Evolutionary conservation across 2,113 vertebrate genomes (phyloP).

Genomic region (Calidris pugnax): DNA sequence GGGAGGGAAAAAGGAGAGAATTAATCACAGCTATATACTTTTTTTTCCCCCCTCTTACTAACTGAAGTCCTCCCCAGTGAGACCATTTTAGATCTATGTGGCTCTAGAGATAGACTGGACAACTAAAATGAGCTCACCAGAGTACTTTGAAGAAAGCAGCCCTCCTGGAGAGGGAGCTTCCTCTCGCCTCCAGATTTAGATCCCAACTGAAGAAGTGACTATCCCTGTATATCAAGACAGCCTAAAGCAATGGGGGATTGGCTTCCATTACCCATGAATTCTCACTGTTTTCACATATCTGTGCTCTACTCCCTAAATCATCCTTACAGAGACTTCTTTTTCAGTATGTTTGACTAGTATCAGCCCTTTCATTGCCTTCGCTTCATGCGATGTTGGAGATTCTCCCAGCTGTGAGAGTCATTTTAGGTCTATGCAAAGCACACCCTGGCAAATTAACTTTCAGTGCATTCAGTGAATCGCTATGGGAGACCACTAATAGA

Average conservation of each 20-base stretch:
- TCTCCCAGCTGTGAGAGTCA: not conserved
- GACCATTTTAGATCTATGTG: not conserved
- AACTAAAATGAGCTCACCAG: not conserved
- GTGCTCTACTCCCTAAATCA: not conserved
- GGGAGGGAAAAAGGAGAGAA: not conserved
- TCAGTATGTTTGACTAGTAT: not conserved
- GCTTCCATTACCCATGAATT: not conserved
- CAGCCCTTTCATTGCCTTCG: not conserved
- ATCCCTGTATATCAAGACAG: not conserved
- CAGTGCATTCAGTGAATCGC: not conserved
- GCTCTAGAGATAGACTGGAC: not conserved
- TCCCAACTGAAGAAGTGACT: not conserved
- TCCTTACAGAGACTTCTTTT: not conserved
- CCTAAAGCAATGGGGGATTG: not conserved
- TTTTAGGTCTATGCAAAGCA: not conserved
- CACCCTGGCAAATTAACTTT: not conserved
- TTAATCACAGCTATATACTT: not conserved
- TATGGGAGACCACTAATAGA: not conserved
- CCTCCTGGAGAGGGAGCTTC: not conserved
- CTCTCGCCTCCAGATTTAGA: rapidly evolving
- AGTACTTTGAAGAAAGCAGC: not conserved
- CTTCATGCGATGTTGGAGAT: not conserved
- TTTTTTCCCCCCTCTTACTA: not conserved
- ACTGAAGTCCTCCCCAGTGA: constrained; percentile 3
- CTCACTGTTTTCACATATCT: not conserved